A percentile compares a stretch with the other conserved stretches of the same genome.
Evolutionary conservation across 2,797 vertebrate genomes (phyloP).

Genomic region (Thripadectes ignobilis): DNA sequence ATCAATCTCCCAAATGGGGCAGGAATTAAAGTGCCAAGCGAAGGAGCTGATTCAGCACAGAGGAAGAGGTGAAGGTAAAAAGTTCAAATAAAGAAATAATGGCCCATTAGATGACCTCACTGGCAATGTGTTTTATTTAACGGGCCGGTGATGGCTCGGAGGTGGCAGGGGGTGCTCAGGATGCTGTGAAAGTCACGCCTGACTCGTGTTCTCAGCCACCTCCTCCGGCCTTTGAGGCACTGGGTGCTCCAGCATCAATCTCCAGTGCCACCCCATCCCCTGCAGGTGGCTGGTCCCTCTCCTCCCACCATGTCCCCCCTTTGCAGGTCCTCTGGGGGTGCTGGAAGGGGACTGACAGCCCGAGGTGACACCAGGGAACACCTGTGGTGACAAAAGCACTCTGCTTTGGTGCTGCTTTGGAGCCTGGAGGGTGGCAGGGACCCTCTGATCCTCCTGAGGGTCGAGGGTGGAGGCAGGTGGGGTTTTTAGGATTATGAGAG

Average conservation of each 20-base stretch:
- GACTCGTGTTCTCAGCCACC: neutral
- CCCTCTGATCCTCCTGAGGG: rapidly evolving
- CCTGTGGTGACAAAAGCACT: neutral
- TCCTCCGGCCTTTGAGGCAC: rapidly evolving
- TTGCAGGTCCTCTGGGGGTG: neutral
- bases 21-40: neutral
- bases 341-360: neutral
- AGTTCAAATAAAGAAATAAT: slow-evolving; percentile 56
- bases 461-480: neutral
- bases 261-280: neutral
- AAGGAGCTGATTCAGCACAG: slow-evolving; percentile 47
- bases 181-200: neutral
- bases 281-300: neutral
- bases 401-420: neutral
- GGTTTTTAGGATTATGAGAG: neutral
- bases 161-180: neutral
- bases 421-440: neutral
- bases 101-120: slow-evolving; percentile 57
- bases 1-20: slow-evolving; percentile 29
- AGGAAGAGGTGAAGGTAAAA: slow-evolving; percentile 66
- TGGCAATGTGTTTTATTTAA: slow-evolving; percentile 40
- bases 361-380: neutral
- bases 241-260: rapidly evolving
- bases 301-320: rapidly evolving
- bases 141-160: neutral